A percentile compares a stretch with the other conserved stretches of the same genome.
phyloP scores from a whole-genome alignment of 2,113 vertebrate species.

The Onychostruthus taczanowskii region DNA sequence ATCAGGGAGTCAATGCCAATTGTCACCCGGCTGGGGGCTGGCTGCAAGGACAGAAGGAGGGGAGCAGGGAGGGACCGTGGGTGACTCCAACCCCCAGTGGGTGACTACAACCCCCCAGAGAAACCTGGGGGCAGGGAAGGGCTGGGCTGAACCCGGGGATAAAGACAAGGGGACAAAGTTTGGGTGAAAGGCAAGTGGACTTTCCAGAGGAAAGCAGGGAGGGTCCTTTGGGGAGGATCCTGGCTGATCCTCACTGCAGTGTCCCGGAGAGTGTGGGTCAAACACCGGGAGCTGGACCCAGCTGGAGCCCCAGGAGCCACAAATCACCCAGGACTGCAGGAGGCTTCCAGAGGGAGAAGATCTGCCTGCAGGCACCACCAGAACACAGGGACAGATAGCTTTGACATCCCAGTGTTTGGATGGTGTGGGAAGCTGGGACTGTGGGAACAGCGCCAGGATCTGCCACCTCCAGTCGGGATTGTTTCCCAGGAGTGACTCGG shows the following conservation, averaged over 20 bases:
- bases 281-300: not conserved
- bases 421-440: not conserved
- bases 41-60: not conserved
- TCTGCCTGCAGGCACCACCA: not conserved
- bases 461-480: not conserved
- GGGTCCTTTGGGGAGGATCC: too few relatives aligned
- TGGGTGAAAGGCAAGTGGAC: not conserved
- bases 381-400: not conserved
- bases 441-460: not conserved
- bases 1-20: not conserved
- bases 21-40: too few relatives aligned
- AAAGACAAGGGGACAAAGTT: not conserved
- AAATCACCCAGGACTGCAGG: not conserved
- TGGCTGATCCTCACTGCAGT: not conserved
- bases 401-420: not conserved
- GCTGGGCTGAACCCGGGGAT: not conserved
- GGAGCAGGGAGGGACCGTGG: not conserved
- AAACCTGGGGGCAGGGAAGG: not conserved
- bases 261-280: fast-evolving
- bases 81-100: fast-evolving
- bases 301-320: not conserved
- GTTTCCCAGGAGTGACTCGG: not conserved
- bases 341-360: not conserved
- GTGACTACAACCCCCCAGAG: fast-evolving
- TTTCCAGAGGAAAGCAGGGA: not conserved